Evolutionary conservation across 2,113 vertebrate genomes (phyloP).

Genomic region (Proteles cristata): DNA sequence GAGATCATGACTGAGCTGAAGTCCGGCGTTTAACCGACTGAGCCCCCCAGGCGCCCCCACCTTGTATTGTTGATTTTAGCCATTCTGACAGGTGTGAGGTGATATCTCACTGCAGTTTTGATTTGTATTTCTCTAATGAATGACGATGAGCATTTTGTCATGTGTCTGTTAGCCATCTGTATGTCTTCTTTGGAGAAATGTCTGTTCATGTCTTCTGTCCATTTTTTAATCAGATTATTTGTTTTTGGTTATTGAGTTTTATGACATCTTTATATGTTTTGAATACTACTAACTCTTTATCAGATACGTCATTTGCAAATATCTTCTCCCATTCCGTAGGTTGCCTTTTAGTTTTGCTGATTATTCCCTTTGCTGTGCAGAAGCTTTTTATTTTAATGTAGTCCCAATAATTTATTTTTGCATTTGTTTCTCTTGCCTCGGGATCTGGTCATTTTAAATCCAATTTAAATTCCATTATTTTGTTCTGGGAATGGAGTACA

Average conservation of each 20-base stretch:
- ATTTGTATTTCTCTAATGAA: not conserved
- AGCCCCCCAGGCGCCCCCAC: too few relatives aligned
- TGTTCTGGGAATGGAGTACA: not conserved
- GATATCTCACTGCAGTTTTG: not conserved
- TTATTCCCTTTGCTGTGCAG: not conserved
- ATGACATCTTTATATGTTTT: not conserved
- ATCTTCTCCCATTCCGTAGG: not conserved
- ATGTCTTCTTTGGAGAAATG: not conserved
- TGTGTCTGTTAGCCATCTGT: not conserved
- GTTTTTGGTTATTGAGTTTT: not conserved
- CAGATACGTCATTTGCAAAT: not conserved
- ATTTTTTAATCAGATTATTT: not conserved
- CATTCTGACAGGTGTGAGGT: not conserved
- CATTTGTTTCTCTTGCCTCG: not conserved
- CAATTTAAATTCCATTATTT: slow-evolving; percentile 43
- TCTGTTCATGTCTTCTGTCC: not conserved
- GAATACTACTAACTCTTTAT: not conserved
- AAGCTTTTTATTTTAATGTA: not conserved
- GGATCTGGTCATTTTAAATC: not conserved
- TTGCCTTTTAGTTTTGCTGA: not conserved
- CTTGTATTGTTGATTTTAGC: not conserved
- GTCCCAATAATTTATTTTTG: not conserved
- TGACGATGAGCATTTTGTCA: not conserved
- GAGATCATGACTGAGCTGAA: too few relatives aligned
- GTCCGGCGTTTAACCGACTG: too few relatives aligned